These are phyloP conservation scores for Pycnomerus fuliginosus DNA, from an alignment of 2,888 invertebrate genomes.

Conservation along the genomic window DNA sequence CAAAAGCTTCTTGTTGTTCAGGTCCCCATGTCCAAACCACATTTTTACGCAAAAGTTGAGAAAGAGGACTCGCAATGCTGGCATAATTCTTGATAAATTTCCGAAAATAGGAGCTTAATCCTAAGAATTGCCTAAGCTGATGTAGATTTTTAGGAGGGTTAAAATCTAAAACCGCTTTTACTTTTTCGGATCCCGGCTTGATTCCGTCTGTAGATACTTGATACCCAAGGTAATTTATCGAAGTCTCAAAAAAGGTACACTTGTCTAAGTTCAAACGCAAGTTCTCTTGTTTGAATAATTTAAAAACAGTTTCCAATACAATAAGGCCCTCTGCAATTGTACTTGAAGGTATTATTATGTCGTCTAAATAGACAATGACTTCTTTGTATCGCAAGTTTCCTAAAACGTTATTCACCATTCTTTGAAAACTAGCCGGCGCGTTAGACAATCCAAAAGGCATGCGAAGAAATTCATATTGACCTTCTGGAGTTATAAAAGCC, in stretches of 20 bases:
- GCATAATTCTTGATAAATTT: constrained; percentile 26
- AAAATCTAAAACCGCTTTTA: constrained; percentile 23
- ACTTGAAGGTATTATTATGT: neutral
- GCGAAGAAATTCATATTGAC: constrained; percentile 22
- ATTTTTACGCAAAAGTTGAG: constrained; percentile 1
- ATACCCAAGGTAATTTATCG: neutral
- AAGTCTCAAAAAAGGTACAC: neutral
- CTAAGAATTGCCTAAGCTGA: constrained; percentile 29
- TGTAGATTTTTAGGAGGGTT: constrained; percentile 19
- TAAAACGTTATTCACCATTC: constrained; percentile 13
- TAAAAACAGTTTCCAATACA: neutral
- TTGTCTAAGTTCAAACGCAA: neutral
- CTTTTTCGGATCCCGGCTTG: constrained; percentile 24
- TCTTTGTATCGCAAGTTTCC: constrained; percentile 1
- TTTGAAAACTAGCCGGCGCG: constrained; percentile 18
- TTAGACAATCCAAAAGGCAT: constrained; percentile 20
- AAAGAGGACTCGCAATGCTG: constrained; percentile 21
- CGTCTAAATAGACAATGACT: neutral
- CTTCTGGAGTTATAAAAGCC: constrained; percentile 23
- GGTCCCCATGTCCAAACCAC: neutral
- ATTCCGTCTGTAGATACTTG: neutral
- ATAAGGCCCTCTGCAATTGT: neutral
- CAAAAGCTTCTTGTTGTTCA: neutral
- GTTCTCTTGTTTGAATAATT: neutral
- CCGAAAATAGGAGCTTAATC: constrained; percentile 27